Evolutionary conservation across 2,888 invertebrate genomes (phyloP).

Genomic region (Pomacea canaliculata): DNA sequence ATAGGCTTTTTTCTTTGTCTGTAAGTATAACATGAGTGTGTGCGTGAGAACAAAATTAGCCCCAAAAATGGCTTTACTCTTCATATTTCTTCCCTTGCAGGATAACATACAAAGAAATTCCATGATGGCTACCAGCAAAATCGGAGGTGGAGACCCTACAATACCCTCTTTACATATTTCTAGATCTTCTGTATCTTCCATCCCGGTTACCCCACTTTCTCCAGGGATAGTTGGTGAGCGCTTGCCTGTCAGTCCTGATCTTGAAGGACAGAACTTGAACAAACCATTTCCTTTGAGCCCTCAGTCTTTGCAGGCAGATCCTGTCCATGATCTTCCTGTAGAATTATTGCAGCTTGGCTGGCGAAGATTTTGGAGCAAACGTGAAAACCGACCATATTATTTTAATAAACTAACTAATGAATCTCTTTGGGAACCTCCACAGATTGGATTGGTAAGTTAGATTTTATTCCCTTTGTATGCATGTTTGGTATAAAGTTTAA

Average conservation of each 20-base stretch:
- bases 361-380: constrained; percentile 96
- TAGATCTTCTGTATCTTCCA: not conserved
- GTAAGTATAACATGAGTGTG: too few relatives aligned
- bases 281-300: constrained; percentile 3
- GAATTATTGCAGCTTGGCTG: constrained; percentile 89
- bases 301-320: constrained; percentile 29
- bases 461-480: not conserved
- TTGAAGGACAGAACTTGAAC: not conserved
- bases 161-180: not conserved
- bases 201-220: not conserved
- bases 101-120: too few relatives aligned
- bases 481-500: not conserved
- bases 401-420: constrained; percentile 96
- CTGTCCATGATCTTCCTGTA: constrained; percentile 74
- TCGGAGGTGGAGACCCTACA: not conserved
- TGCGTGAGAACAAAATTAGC: too few relatives aligned
- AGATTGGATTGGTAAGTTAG: constrained; percentile 67
- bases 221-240: not conserved
- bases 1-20: too few relatives aligned
- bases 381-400: constrained; percentile 94
- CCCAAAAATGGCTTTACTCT: too few relatives aligned
- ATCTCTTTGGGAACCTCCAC: constrained; percentile 96
- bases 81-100: too few relatives aligned
- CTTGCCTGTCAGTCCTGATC: not conserved
- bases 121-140: not conserved